phyloP scores from a whole-genome alignment of 2,888 invertebrate genomes.

The Protula sp. region DNA sequence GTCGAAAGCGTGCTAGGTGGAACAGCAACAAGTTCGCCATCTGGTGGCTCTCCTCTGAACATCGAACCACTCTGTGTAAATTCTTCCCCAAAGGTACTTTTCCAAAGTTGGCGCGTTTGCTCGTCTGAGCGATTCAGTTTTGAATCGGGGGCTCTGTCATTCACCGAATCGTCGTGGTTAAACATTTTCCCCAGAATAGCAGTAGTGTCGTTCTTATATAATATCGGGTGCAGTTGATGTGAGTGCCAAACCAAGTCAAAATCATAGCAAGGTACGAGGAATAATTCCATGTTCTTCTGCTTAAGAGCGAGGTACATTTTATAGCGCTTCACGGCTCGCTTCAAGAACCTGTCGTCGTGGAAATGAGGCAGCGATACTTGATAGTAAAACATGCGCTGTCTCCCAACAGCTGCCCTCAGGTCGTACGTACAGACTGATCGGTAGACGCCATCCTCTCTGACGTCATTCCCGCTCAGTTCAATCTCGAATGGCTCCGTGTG shows the following conservation, averaged over 20 bases:
- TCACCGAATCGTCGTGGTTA: conserved; percentile 56
- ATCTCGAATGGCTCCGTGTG: conserved; percentile 39
- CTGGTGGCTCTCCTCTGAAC: conserved; percentile 55
- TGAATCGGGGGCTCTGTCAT: conserved; percentile 53
- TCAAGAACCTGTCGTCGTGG: conserved; percentile 53
- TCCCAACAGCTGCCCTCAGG: conserved; percentile 49
- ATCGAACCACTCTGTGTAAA: conserved; percentile 54
- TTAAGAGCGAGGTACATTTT: conserved; percentile 54
- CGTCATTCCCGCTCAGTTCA: conserved; percentile 7
- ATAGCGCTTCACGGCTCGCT: conserved; percentile 51
- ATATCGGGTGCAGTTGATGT: conserved; percentile 53
- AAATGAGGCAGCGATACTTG: conserved; percentile 57
- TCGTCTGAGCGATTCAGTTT: conserved; percentile 53
- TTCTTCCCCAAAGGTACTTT: conserved; percentile 49
- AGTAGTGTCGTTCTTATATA: conserved; percentile 44
- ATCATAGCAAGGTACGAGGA: conserved; percentile 57
- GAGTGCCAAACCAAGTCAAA: conserved; percentile 57
- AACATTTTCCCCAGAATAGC: conserved; percentile 47
- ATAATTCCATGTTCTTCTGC: conserved; percentile 52
- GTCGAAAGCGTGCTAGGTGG: conserved; percentile 34
- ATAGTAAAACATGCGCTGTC: conserved; percentile 56
- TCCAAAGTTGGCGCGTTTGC: conserved; percentile 55
- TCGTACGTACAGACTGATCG: conserved; percentile 43
- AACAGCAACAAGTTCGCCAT: conserved; percentile 49
- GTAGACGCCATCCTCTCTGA: background rate